Conservation (phyloP, 2,113 vertebrate species). For the Mirza zaza region DNA sequence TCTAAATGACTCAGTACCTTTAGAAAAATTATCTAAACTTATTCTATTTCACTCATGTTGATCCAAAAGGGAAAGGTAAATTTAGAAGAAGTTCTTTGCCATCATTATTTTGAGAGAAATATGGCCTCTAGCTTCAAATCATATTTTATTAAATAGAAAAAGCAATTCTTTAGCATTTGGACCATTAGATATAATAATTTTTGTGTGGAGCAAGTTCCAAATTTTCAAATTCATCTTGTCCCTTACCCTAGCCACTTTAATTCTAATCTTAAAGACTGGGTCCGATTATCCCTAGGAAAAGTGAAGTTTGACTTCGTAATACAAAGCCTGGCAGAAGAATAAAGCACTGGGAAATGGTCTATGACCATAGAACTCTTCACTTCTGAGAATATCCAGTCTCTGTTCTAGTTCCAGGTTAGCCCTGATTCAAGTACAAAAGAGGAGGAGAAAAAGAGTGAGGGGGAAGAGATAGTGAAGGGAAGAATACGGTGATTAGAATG, state of each 20-base stretch:
- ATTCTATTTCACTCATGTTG: neutral
- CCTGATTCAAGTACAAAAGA: neutral
- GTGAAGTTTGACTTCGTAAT: neutral
- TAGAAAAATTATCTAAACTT: neutral
- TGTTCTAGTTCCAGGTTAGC: neutral
- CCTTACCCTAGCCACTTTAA: neutral
- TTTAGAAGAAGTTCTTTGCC: neutral
- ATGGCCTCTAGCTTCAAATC: neutral
- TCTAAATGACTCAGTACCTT: neutral
- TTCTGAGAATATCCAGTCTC: neutral
- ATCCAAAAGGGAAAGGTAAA: neutral
- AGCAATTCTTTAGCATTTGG: conserved; percentile 5
- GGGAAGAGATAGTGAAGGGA: neutral
- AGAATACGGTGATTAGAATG: neutral
- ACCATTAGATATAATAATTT: neutral
- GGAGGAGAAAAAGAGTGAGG: neutral
- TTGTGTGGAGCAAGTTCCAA: neutral
- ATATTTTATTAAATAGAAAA: neutral
- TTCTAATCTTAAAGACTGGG: neutral
- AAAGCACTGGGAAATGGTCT: neutral
- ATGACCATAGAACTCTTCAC: neutral
- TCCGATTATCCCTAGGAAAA: neutral
- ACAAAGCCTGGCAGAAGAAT: neutral
- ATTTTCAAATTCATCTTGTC: neutral
- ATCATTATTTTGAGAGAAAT: neutral